phyloP scores from a whole-genome alignment of 2,888 invertebrate genomes.

The Neelides folsomi region DNA sequence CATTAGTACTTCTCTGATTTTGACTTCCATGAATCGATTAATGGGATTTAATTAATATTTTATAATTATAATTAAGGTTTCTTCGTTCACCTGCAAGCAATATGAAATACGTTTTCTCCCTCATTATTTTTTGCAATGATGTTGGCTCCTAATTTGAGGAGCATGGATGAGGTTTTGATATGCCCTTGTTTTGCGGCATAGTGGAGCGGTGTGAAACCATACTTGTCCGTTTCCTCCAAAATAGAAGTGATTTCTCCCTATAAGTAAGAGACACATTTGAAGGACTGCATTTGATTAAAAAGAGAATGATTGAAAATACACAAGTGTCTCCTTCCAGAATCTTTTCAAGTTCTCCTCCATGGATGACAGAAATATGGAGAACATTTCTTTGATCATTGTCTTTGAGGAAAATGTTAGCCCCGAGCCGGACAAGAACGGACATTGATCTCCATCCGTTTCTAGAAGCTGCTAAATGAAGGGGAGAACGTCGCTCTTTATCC shows the following conservation, averaged over 20 bases:
- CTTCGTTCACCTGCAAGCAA: conserved; percentile 40
- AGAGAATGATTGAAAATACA: conserved; percentile 8
- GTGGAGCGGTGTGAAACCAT: conserved; percentile 13
- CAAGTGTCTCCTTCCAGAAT: conserved; percentile 48
- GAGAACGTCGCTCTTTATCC: conserved; percentile 67
- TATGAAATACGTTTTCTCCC: conserved; percentile 43
- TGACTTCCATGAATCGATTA: too few relatives aligned
- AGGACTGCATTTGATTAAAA: too few relatives aligned
- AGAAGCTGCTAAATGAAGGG: conserved; percentile 64
- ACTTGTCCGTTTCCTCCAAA: conserved; percentile 16
- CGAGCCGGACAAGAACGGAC: conserved; percentile 53
- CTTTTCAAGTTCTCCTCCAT: conserved; percentile 64
- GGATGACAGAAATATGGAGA: conserved; percentile 72
- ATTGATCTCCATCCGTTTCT: conserved; percentile 73
- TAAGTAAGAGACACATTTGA: too few relatives aligned
- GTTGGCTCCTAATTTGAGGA: conserved; percentile 39
- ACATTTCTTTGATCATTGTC: conserved; percentile 72
- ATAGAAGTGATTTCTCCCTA: conserved; percentile 12
- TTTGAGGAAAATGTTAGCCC: conserved; percentile 62
- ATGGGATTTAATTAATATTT: too few relatives aligned
- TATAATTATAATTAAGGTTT: too few relatives aligned
- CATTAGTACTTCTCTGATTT: too few relatives aligned
- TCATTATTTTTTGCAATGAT: conserved; percentile 40
- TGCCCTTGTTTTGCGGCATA: conserved; percentile 36
- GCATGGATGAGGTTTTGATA: conserved; percentile 37